Conservation (phyloP, 2,888 invertebrate genomes). For the Leptinotarsa rubiginosa region DNA sequence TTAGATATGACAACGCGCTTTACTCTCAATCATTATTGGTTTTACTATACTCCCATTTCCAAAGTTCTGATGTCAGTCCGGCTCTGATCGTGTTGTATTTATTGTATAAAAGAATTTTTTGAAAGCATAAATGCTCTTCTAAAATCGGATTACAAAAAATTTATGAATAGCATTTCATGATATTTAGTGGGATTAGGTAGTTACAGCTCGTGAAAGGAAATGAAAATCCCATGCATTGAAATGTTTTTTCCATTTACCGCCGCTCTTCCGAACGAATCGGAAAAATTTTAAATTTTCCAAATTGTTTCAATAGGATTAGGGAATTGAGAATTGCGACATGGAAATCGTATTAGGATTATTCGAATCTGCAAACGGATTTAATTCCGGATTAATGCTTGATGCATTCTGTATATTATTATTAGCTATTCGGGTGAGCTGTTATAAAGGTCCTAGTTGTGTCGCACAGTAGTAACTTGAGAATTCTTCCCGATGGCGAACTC, state of each 20-base stretch:
- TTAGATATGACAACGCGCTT: no score
- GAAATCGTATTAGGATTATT: not conserved
- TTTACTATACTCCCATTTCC: no score
- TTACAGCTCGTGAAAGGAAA: constrained; percentile 2
- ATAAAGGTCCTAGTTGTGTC: no score
- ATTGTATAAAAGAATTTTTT: not conserved
- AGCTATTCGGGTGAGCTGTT: no score
- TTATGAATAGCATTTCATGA: constrained; percentile 8
- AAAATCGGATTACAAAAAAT: constrained; percentile 16
- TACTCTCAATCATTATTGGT: no score
- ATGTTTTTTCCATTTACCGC: not conserved
- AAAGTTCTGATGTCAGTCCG: no score
- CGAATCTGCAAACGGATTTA: not conserved
- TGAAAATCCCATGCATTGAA: not conserved
- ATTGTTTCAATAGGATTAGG: not conserved
- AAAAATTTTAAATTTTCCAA: not conserved
- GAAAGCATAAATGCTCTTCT: not conserved
- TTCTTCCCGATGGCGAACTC: no score
- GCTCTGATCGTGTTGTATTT: constrained; percentile 1
- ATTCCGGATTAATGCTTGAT: no score
- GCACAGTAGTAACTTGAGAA: no score
- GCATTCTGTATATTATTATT: no score
- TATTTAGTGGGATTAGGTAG: not conserved
- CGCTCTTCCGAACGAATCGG: not conserved
- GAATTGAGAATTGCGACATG: not conserved